Evolutionary conservation across 2,888 invertebrate genomes (phyloP).

Genomic region (Eristalis intricaria): DNA sequence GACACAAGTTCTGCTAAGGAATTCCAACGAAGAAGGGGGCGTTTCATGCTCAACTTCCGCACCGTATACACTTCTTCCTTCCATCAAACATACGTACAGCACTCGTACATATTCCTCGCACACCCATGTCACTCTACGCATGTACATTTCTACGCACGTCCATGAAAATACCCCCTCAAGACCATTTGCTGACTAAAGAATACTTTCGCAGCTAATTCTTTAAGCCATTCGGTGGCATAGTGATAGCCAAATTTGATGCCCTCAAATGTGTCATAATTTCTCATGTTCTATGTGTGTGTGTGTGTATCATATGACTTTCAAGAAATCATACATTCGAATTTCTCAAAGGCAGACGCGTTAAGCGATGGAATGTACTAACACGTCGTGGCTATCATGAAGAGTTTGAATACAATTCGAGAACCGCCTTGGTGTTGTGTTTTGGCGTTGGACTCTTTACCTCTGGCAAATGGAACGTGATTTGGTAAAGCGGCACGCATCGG

Average conservation of each 20-base stretch:
- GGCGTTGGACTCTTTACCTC: slow-evolving; percentile 22
- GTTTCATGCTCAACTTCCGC: not conserved
- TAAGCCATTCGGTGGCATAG: not conserved
- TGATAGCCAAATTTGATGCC: slow-evolving; percentile 27
- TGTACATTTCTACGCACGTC: not conserved
- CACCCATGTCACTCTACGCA: not conserved
- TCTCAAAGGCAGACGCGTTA: not conserved
- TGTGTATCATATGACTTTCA: slow-evolving; percentile 31
- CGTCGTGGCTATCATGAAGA: slow-evolving; percentile 47
- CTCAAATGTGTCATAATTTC: slow-evolving; percentile 49
- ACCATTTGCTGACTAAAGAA: not conserved
- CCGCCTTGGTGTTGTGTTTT: slow-evolving; percentile 19
- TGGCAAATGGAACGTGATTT: slow-evolving; percentile 23
- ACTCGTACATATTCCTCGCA: not conserved
- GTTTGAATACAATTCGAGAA: slow-evolving; percentile 47
- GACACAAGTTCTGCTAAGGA: not conserved
- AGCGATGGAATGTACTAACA: slow-evolving; percentile 21
- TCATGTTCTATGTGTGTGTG: not conserved
- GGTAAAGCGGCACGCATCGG: slow-evolving; percentile 29
- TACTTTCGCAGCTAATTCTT: slow-evolving; percentile 6
- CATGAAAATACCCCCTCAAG: not conserved
- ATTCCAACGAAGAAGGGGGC: not conserved
- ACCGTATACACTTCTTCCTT: not conserved
- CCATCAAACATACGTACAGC: not conserved
- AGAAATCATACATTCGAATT: slow-evolving; percentile 30